Evolutionary conservation across 2,888 invertebrate genomes (phyloP).

Genomic region (Pyrgus malvae): DNA sequence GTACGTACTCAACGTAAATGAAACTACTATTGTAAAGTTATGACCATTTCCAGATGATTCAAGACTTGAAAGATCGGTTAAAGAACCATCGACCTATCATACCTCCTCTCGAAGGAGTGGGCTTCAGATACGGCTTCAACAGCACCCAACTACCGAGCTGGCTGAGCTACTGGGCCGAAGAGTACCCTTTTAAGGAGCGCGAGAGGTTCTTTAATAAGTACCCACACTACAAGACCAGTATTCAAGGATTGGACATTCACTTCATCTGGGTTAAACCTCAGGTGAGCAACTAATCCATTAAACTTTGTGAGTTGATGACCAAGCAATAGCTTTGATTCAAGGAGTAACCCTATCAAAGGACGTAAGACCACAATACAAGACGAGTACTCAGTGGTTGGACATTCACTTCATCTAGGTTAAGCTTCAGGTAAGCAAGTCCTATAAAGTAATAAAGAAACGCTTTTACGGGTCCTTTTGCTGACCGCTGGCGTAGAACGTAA

Average conservation of each 20-base stretch:
- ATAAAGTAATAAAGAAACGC: too few relatives aligned
- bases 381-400: conserved; percentile 84
- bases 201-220: conserved; percentile 86
- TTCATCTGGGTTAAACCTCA: conserved; percentile 84
- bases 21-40: neutral
- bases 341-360: conserved; percentile 82
- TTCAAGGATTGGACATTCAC: conserved; percentile 86
- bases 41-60: conserved; percentile 34
- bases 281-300: too few relatives aligned
- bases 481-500: too few relatives aligned
- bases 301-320: too few relatives aligned
- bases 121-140: conserved; percentile 90
- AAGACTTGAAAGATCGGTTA: conserved; percentile 34
- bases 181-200: conserved; percentile 84
- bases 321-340: too few relatives aligned
- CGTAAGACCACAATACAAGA: conserved; percentile 87
- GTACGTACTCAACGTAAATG: too few relatives aligned
- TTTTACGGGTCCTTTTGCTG: too few relatives aligned
- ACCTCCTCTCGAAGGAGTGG: conserved; percentile 81
- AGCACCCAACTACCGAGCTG: conserved; percentile 83
- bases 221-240: conserved; percentile 86
- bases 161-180: conserved; percentile 88
- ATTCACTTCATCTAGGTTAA: conserved; percentile 87
- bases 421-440: conserved; percentile 61
- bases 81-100: conserved; percentile 37